A percentile compares a stretch with the other conserved stretches of the same genome.
These are phyloP conservation scores for Caenorhabditis macrosperma DNA, from an alignment of 2,888 invertebrate species.

Conservation along the genomic window DNA sequence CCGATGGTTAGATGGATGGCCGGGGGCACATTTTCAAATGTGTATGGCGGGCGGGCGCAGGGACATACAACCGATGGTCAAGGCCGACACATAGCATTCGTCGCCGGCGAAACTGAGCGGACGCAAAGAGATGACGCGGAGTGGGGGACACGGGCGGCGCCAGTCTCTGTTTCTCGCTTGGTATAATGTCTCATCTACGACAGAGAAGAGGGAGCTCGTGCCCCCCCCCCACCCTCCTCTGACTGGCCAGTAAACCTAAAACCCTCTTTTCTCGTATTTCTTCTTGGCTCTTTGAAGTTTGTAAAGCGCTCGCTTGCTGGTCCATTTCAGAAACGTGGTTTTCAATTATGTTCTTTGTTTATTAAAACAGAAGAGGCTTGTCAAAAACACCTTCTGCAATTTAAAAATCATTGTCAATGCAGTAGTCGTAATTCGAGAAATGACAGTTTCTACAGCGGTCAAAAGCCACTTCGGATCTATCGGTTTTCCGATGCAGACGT, in stretches of 20 bases:
- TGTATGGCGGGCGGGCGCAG: not conserved
- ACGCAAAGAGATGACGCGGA: slow-evolving; percentile 23
- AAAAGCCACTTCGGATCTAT: not conserved
- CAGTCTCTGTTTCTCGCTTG: slow-evolving; percentile 50
- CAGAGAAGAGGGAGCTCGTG: slow-evolving; percentile 10
- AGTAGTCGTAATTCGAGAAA: not conserved
- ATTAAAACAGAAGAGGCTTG: not conserved
- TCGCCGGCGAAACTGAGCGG: slow-evolving; percentile 33
- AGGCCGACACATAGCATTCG: slow-evolving; percentile 46
- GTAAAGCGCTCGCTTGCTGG: not conserved
- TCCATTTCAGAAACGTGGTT: not conserved
- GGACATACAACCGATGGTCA: slow-evolving; percentile 38
- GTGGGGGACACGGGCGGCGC: slow-evolving; percentile 48
- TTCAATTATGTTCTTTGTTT: not conserved
- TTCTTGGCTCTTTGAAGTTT: not conserved
- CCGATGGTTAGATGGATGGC: slow-evolving; percentile 6
- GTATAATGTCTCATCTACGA: slow-evolving; percentile 36
- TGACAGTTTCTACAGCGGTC: no score
- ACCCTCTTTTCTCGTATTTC: slow-evolving; percentile 7
- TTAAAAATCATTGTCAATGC: not conserved
- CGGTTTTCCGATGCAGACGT: not conserved
- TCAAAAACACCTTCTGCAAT: no score
- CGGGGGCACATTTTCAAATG: slow-evolving; percentile 31
- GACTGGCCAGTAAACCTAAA: not conserved
- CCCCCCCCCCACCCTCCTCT: not conserved